Base-by-base conservation (phyloP, 2,888 invertebrate genomes). In the Parasteatoda lunata region DNA sequence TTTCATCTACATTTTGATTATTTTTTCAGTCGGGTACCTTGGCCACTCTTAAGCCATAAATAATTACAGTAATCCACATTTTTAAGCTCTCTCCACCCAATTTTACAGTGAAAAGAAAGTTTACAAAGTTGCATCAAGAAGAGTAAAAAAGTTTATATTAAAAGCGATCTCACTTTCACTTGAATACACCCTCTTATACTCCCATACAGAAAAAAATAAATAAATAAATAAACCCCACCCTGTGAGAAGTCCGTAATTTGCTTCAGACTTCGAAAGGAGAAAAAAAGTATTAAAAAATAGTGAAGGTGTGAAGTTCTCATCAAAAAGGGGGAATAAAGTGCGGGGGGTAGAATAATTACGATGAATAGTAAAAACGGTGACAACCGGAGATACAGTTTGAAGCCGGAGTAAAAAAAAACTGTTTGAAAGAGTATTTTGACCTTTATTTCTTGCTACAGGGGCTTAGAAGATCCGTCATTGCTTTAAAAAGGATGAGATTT, bases 181-280 rank as follows among this genome's bases (percentile, higher is more conserved):
- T 59, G 11, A 59, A 59, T 13, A 59, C 59, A 59, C 59, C 59
- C 59, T 13, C n/a, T 59, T 7, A 9, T n/a, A 59, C 59, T 30
- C 59, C n/a, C 8, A 59, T 4, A 7, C n/a, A 59, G 9, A 9
- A 59, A 59, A 59, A 59, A 13, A 59, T n/a, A n/a, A n/a, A n/a
- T n/a, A n/a, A n/a, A n/a, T n/a, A 59, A 59, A 59, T 9, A 59
- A 5, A 54, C 9, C 54, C 73, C 73, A 54, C 52, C 77, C 59
- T 54, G 59, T 70, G 15, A 52, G 59, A 15, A 70, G 70, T 30
- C 70, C 59, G 59, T 78, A 69, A 78, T 78, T 78, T 78, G 13
- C 30, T 59, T 45, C 45, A 30, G 15, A 15, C 8, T 11, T 11
- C 7, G 71, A 15, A 5, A 45, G 11, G 72, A 8, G 11, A 13